Percentiles rank a stretch among this genome's conserved stretches.
Evolutionary conservation across 2,113 vertebrate genomes (phyloP).

Genomic region (Pseudorasbora parva): DNA sequence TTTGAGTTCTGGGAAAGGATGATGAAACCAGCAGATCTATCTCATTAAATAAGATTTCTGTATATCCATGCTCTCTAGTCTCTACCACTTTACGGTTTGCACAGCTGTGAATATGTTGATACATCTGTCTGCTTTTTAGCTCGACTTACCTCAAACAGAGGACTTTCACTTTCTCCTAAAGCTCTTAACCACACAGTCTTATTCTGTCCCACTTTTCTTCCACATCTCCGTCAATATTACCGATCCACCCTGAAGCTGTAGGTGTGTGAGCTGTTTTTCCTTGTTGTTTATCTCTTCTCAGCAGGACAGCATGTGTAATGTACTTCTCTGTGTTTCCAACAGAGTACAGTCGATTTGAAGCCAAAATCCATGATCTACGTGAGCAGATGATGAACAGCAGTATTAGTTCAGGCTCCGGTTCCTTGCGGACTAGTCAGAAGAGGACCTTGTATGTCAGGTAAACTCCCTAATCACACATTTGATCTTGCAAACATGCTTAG

Average conservation of each 20-base stretch:
- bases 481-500: background rate
- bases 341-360: slow-evolving; percentile 97
- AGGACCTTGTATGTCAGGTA: slow-evolving; percentile 88
- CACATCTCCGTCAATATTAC: slow-evolving; percentile 8
- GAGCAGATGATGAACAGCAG: slow-evolving; percentile 99
- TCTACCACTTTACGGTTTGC: slow-evolving; percentile 1
- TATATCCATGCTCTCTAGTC: slow-evolving; percentile 26
- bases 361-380: slow-evolving; percentile 96
- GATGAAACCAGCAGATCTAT: background rate
- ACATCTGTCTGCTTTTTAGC: background rate
- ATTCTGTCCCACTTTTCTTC: background rate
- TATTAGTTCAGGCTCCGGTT: slow-evolving; percentile 94
- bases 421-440: slow-evolving; percentile 93
- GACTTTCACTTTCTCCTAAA: background rate
- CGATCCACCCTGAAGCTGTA: slow-evolving; percentile 11
- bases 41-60: slow-evolving; percentile 7
- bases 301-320: slow-evolving; percentile 18
- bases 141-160: slow-evolving; percentile 5
- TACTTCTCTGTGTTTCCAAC: slow-evolving; percentile 23
- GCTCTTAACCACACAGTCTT: background rate
- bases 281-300: slow-evolving; percentile 8
- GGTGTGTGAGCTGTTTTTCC: background rate
- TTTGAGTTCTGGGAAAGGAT: slow-evolving; percentile 21
- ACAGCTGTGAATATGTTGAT: slow-evolving; percentile 12
- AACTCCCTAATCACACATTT: slow-evolving; percentile 43